Evolutionary conservation across 2,797 vertebrate species (phyloP).

Genomic region (Sebastes diaconus): DNA sequence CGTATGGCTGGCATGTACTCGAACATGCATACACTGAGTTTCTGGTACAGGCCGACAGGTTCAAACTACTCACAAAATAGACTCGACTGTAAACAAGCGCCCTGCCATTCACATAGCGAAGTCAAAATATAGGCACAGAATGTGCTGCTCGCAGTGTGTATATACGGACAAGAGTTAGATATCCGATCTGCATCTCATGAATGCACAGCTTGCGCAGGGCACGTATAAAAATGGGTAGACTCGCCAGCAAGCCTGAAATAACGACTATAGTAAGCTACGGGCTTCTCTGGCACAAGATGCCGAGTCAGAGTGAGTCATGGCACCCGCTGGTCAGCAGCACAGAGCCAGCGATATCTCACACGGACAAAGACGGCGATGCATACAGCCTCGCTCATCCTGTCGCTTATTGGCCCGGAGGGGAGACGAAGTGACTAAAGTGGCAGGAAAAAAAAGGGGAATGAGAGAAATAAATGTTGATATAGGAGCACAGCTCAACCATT

Average conservation of each 20-base stretch:
- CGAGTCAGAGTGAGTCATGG: constrained; percentile 52
- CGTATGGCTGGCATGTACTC: background rate
- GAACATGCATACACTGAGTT: background rate
- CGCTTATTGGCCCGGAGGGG: constrained; percentile 50
- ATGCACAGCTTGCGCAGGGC: constrained; percentile 11
- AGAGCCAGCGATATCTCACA: constrained; percentile 36
- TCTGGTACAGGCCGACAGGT: background rate
- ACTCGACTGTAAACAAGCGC: constrained; percentile 55
- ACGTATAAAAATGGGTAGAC: background rate
- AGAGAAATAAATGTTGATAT: constrained; percentile 77
- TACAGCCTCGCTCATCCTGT: constrained; percentile 42
- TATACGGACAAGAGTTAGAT: constrained; percentile 8
- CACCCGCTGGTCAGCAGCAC: constrained; percentile 22
- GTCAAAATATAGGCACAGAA: constrained; percentile 72
- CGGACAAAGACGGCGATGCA: constrained; percentile 33
- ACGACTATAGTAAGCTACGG: background rate
- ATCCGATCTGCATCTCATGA: constrained; percentile 47
- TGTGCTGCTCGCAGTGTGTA: constrained; percentile 32
- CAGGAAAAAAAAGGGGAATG: background rate
- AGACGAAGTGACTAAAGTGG: constrained; percentile 32
- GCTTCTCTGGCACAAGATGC: constrained; percentile 17
- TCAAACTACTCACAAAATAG: constrained; percentile 53
- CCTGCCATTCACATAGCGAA: constrained; percentile 40
- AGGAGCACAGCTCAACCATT: constrained; percentile 77
- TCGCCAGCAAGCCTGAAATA: constrained; percentile 19